phyloP scores from a whole-genome alignment of 2,113 vertebrate genomes.

The Beaufortia kweichowensis region DNA sequence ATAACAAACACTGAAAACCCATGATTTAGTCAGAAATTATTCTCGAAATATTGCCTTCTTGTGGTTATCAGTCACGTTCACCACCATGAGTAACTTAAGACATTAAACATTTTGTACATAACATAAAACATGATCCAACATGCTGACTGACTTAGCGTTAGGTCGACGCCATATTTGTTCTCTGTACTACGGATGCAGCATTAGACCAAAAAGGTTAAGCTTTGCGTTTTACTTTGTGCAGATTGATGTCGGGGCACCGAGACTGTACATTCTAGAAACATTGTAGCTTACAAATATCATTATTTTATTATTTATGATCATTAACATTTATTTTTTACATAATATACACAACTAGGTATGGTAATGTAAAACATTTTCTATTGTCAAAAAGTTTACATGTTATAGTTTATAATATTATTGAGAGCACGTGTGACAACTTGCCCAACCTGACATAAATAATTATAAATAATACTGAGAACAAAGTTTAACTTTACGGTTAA shows the following conservation, averaged over 20 bases:
- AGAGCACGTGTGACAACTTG: too few species aligned
- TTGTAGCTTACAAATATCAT: not conserved
- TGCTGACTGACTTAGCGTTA: not conserved
- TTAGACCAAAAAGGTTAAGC: slow-evolving; percentile 6
- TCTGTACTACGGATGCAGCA: slow-evolving; percentile 24
- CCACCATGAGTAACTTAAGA: not conserved
- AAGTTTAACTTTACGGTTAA: not conserved
- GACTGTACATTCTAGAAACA: not conserved
- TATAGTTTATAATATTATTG: too few species aligned
- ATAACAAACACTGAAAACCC: slow-evolving; percentile 34
- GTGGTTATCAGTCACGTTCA: too few species aligned
- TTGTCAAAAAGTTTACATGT: too few species aligned
- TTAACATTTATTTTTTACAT: not conserved
- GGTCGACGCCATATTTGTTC: slow-evolving; percentile 38
- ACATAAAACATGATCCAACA: not conserved
- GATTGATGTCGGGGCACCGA: too few species aligned
- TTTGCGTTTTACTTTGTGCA: not conserved
- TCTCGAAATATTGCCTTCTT: not conserved
- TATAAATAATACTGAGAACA: not conserved
- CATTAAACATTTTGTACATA: not conserved
- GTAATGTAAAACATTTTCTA: too few species aligned
- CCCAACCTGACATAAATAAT: too few species aligned
- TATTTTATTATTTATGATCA: not conserved
- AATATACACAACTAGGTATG: too few species aligned
- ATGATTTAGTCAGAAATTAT: not conserved